Evolutionary conservation across 2,888 invertebrate species (phyloP).

Genomic region (Dryocosmus kuriphilus): DNA sequence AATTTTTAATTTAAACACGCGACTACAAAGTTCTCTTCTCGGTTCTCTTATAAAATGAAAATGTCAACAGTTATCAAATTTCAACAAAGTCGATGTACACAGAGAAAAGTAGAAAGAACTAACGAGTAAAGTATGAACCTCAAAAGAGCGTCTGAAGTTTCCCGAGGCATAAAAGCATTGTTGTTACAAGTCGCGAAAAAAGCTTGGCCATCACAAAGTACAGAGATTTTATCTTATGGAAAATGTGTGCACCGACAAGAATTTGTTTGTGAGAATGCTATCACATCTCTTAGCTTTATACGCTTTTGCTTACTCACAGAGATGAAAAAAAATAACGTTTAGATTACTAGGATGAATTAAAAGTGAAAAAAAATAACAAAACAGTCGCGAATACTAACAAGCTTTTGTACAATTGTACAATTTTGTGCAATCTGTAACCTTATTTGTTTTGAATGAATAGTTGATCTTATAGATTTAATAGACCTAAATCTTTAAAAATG

Average conservation of each 20-base stretch:
- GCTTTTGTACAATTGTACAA: too few relatives aligned
- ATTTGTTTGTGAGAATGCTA: not conserved
- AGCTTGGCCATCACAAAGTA: not conserved
- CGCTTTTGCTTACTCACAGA: not conserved
- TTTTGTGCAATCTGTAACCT: too few relatives aligned
- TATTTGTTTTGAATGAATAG: too few relatives aligned
- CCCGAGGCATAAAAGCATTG: constrained; percentile 9
- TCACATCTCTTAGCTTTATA: not conserved
- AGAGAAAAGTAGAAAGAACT: not conserved
- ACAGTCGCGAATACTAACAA: too few relatives aligned
- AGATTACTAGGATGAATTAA: not conserved
- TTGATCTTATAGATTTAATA: too few relatives aligned
- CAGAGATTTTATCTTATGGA: not conserved
- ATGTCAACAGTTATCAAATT: constrained; percentile 5
- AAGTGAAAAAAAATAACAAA: not conserved
- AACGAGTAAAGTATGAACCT: constrained; percentile 16
- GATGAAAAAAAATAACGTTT: not conserved
- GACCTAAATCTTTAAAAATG: too few relatives aligned
- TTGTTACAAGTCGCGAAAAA: not conserved
- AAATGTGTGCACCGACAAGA: not conserved
- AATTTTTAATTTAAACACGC: not conserved
- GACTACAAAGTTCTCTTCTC: not conserved
- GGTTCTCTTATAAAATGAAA: constrained; percentile 2
- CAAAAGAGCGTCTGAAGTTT: constrained; percentile 19
- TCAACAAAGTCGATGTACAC: not conserved